phyloP scores from a whole-genome alignment of 2,888 invertebrate genomes.

The Ashinkailepas kermadecensis region DNA sequence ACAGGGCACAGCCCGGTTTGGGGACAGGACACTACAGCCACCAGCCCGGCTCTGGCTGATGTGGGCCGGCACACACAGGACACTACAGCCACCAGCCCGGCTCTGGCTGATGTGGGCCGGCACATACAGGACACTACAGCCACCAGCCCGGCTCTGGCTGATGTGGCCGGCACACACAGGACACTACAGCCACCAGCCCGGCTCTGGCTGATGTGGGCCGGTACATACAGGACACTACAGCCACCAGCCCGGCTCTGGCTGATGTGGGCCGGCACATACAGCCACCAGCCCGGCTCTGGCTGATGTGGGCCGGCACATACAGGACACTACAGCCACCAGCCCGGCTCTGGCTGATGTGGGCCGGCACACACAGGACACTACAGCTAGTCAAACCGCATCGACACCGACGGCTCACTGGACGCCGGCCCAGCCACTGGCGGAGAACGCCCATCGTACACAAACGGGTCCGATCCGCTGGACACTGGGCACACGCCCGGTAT shows the following conservation, averaged over 20 bases:
- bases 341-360: background rate
- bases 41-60: background rate
- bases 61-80: background rate
- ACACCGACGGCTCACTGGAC: too few relatives aligned
- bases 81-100: background rate
- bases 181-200: too few relatives aligned
- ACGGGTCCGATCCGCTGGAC: too few relatives aligned
- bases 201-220: background rate
- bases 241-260: background rate
- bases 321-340: too few relatives aligned
- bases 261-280: background rate
- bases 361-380: background rate
- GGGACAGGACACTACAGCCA: too few relatives aligned
- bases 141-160: background rate
- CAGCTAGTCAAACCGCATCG: too few relatives aligned
- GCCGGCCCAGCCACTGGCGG: too few relatives aligned
- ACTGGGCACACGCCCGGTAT: too few relatives aligned
- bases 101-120: background rate
- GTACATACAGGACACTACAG: too few relatives aligned
- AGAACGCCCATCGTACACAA: too few relatives aligned
- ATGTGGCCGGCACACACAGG: background rate
- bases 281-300: background rate
- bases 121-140: background rate
- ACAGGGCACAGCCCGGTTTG: too few relatives aligned
- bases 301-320: background rate